Evolutionary conservation across 2,113 vertebrate species (phyloP).

Genomic region (Cavia aperea): DNA sequence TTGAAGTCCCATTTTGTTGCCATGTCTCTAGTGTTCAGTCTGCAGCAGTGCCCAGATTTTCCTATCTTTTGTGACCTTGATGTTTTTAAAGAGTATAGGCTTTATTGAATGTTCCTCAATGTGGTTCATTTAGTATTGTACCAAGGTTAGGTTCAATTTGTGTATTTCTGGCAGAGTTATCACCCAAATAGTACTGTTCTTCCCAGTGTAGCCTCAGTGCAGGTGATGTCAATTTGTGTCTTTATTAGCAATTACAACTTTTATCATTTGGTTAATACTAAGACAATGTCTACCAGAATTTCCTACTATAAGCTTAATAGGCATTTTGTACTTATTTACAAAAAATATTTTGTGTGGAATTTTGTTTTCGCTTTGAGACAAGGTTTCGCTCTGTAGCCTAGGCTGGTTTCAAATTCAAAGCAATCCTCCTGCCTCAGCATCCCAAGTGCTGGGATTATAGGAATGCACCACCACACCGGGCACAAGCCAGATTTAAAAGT

Average conservation of each 20-base stretch:
- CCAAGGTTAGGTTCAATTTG: neutral
- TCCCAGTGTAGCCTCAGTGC: neutral
- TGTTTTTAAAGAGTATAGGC: neutral
- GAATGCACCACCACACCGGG: neutral
- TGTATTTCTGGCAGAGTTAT: neutral
- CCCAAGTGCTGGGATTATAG: neutral
- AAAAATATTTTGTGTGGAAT: neutral
- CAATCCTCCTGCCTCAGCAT: neutral
- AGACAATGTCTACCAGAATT: neutral
- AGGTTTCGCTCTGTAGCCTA: neutral
- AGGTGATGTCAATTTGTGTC: neutral
- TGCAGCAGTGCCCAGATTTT: neutral
- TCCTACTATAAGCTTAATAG: neutral
- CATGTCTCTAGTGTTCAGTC: neutral
- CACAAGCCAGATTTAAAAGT: neutral
- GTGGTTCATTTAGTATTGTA: neutral
- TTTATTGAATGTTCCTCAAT: neutral
- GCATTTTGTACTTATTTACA: neutral
- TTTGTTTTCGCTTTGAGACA: neutral
- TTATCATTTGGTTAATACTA: neutral
- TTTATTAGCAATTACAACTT: neutral
- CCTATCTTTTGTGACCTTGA: neutral
- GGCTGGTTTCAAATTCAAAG: neutral
- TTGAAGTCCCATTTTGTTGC: accelerated
- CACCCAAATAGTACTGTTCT: neutral